Base-by-base conservation (phyloP, 2,113 vertebrate species). In the Mungos mungo region DNA sequence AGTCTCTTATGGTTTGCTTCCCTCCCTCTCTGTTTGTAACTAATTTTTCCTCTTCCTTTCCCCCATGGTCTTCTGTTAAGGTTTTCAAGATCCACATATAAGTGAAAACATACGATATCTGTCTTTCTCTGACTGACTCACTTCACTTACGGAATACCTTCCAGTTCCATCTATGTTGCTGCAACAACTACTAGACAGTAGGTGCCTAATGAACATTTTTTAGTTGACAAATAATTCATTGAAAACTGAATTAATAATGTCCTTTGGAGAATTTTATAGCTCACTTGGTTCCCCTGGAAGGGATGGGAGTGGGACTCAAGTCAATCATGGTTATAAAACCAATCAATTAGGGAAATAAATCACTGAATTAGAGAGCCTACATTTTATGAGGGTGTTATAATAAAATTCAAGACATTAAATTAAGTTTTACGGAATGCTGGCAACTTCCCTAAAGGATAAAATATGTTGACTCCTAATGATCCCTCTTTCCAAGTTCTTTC, bases 381-480 rank as follows among this genome's bases (percentile, higher is more conserved):
- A 69, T 93, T 97, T 96, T 93, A 94, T 94, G 45, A 50, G 16
- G 91, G 41, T 38, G 66, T 45, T 96, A 77, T 57, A 95, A 95
- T 94, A 93, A 94, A 94, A 93, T 92, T 54, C 35, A 96, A 77
- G 84, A 90, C 66, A 94, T 81, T 94, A 97, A 90, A 86, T 95
- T 91, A 88, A 45, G 1, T 96, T 94, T 95, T 97, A 72, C 96
- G 35, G 12, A 87, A 84, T 91, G n/a, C 69, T 90, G 60, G 19
- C 88, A 95, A 90, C 18, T 90, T 87, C 54, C 45, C 82, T 85
- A 57, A 92, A 88, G 31, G 41, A 81, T 87, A 87, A 96, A 84
- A 74, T 90, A 76, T 1, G n/a, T 95, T 96, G 50, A 93, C 27
- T 94, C 54, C 38, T 90, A 88, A 77, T 50, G 60, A 82, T 85